Evolutionary conservation across 2,888 invertebrate genomes (phyloP).

Genomic region (Heliconius hortense): DNA sequence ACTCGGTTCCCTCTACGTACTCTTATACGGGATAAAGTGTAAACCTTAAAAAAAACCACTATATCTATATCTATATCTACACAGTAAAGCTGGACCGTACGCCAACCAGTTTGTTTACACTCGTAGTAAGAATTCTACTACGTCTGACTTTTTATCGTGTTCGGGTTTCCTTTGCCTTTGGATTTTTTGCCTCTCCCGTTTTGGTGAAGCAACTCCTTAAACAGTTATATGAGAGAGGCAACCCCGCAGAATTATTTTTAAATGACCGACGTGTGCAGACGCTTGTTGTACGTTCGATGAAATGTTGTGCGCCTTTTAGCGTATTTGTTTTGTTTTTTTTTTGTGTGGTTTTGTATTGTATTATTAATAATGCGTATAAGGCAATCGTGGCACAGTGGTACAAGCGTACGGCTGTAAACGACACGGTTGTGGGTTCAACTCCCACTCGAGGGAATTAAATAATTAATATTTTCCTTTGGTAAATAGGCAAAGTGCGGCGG

Average conservation of each 20-base stretch:
- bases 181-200: constrained; percentile 71
- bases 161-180: constrained; percentile 54
- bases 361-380: too few species aligned
- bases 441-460: too few species aligned
- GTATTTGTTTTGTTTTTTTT: constrained; percentile 20
- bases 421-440: too few species aligned
- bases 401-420: too few species aligned
- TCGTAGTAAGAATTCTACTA: constrained; percentile 72
- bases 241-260: constrained; percentile 79
- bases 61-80: background rate
- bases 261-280: constrained; percentile 62
- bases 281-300: constrained; percentile 47
- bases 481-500: too few species aligned
- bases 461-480: too few species aligned
- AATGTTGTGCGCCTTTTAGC: constrained; percentile 45
- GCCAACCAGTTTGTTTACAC: constrained; percentile 56
- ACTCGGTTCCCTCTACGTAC: background rate
- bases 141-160: constrained; percentile 50
- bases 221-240: constrained; percentile 77
- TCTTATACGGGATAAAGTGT: background rate
- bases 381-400: too few species aligned
- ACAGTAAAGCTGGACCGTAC: constrained; percentile 34
- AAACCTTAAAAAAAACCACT: background rate
- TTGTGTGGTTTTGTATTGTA: background rate
- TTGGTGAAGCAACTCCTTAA: constrained; percentile 76